Conservation (phyloP, 2,797 vertebrate genomes). For the Spondyliosoma cantharus region DNA sequence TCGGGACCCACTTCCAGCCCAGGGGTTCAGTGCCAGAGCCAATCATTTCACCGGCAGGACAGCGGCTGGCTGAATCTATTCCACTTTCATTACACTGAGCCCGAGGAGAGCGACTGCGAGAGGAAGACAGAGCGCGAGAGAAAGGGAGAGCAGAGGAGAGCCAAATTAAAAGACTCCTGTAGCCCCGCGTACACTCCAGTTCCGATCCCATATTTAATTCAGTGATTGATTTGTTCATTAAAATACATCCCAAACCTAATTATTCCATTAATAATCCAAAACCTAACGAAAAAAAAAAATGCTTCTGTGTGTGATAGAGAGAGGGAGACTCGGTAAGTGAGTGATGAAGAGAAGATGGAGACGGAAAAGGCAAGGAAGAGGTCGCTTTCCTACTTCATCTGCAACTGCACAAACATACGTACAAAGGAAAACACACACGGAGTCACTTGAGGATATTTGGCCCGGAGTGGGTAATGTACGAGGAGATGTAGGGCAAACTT, state of each 20-base stretch:
- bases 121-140: conserved; percentile 28
- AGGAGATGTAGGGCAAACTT: conserved; percentile 23
- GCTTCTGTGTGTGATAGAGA: conserved; percentile 3
- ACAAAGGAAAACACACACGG: not conserved
- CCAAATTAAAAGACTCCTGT: conserved; percentile 70
- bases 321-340: conserved; percentile 39
- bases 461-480: not conserved
- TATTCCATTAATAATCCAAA: conserved; percentile 82
- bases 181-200: conserved; percentile 53
- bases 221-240: conserved; percentile 82
- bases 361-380: not conserved
- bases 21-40: conserved; percentile 33
- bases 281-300: conserved; percentile 63
- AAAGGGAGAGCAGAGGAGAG: conserved; percentile 19
- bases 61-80: conserved; percentile 46
- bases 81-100: conserved; percentile 58
- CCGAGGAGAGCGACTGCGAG: conserved; percentile 42
- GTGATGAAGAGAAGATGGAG: conserved; percentile 46
- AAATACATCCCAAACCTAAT: conserved; percentile 81
- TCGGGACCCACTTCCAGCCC: conserved; percentile 34
- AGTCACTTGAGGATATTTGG: conserved; percentile 20
- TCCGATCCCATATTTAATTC: conserved; percentile 76
- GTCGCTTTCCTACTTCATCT: conserved; percentile 1
- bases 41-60: conserved; percentile 55
- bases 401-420: not conserved